These are phyloP conservation scores for Streblospio benedicti DNA, from an alignment of 1,140 invertebrate species.

Conservation along the genomic window DNA sequence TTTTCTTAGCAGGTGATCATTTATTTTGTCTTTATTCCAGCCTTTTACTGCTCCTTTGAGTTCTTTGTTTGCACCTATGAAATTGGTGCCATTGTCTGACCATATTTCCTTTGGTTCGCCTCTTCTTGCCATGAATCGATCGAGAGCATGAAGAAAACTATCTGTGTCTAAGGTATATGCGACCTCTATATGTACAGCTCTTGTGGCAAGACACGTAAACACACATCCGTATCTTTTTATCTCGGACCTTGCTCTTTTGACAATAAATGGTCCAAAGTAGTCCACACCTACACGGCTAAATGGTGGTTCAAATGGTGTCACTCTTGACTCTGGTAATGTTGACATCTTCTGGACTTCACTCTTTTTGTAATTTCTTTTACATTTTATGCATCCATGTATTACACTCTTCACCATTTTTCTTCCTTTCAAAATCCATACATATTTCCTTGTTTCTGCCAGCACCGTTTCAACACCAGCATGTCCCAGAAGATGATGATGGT, in stretches of 20 bases:
- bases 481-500: not conserved
- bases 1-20: too few relatives aligned
- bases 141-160: constrained; percentile 36
- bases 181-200: constrained; percentile 34
- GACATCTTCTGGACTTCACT: too few relatives aligned
- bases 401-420: not conserved
- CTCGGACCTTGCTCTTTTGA: not conserved
- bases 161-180: constrained; percentile 35
- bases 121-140: constrained; percentile 42
- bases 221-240: constrained; percentile 15
- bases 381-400: not conserved
- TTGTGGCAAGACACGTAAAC: constrained; percentile 15
- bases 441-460: not conserved
- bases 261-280: not conserved
- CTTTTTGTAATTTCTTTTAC: too few relatives aligned
- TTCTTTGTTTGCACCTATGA: constrained; percentile 29
- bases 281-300: not conserved
- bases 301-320: not conserved
- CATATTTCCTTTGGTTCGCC: constrained; percentile 30
- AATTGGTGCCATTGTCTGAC: constrained; percentile 44
- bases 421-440: not conserved
- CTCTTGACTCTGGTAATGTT: not conserved
- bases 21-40: too few relatives aligned
- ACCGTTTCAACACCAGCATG: not conserved
- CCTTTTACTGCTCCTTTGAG: too few relatives aligned